phyloP scores from a whole-genome alignment of 2,113 vertebrate genomes.

The Bucco capensis region DNA sequence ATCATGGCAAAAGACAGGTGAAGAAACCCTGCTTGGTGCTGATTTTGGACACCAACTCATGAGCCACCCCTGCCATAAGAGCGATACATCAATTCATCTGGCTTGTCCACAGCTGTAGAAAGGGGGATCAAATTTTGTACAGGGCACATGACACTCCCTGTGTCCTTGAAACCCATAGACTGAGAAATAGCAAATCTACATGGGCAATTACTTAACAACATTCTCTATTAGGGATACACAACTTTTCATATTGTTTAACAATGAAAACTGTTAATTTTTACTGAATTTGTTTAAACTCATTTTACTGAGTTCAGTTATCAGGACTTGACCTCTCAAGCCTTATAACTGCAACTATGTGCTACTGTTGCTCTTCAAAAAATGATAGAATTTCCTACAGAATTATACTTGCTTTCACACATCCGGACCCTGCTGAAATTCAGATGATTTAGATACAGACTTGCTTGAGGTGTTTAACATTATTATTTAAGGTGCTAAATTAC shows the following conservation, averaged over 20 bases:
- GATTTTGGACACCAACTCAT: background rate
- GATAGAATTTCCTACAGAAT: background rate
- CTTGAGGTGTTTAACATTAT: background rate
- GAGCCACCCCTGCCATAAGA: background rate
- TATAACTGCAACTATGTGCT: background rate
- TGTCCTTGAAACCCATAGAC: background rate
- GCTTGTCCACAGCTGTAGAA: background rate
- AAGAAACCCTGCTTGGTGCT: background rate
- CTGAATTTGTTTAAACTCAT: background rate
- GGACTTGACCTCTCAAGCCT: background rate
- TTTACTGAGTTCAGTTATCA: background rate
- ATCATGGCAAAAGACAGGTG: background rate
- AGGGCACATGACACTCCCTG: rapidly evolving
- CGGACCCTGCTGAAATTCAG: background rate
- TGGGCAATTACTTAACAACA: background rate
- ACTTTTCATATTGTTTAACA: background rate
- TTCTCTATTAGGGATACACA: background rate
- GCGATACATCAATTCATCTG: background rate
- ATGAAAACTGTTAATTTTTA: background rate
- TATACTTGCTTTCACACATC: background rate
- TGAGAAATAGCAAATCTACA: background rate
- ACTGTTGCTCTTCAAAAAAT: background rate
- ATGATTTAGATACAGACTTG: background rate
- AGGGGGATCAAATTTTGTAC: background rate
- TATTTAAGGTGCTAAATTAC: background rate